A percentile compares a stretch with the other conserved stretches of the same genome.
These are phyloP conservation scores for Falcaria lacertinaria DNA, from an alignment of 2,888 invertebrate species.

Conservation along the genomic window DNA sequence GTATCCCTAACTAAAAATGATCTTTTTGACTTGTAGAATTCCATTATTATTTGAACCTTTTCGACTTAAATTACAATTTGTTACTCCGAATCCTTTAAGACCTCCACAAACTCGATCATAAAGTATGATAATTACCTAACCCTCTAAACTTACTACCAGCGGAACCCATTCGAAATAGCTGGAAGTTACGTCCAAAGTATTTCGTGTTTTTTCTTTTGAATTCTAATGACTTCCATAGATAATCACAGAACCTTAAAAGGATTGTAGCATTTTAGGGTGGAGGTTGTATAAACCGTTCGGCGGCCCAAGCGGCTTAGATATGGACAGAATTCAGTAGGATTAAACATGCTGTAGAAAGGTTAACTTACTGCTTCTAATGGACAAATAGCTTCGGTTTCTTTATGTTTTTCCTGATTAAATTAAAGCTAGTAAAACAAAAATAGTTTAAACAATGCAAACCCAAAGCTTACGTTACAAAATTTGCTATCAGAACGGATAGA, in stretches of 20 bases:
- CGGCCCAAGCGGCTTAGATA: not conserved
- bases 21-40: too few relatives aligned
- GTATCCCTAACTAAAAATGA: too few relatives aligned
- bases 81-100: not conserved
- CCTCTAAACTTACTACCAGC: constrained; percentile 16
- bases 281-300: constrained; percentile 4
- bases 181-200: constrained; percentile 6
- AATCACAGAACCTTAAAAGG: constrained; percentile 22
- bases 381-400: too few relatives aligned
- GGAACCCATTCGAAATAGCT: constrained; percentile 15
- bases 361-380: too few relatives aligned
- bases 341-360: not conserved
- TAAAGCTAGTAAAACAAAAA: too few relatives aligned
- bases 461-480: too few relatives aligned
- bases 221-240: constrained; percentile 13
- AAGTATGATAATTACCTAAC: constrained; percentile 3
- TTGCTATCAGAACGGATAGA: too few relatives aligned
- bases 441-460: too few relatives aligned
- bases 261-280: constrained; percentile 17
- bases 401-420: too few relatives aligned
- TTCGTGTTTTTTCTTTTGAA: constrained; percentile 6
- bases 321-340: not conserved
- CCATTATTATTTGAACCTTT: constrained; percentile 1
- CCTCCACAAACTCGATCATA: not conserved
- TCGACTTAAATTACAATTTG: not conserved